Percentiles rank a stretch among this genome's conserved stretches.
Evolutionary conservation across 1,140 invertebrate genomes (phyloP).

Genomic region (Lysiphlebus fabarum): DNA sequence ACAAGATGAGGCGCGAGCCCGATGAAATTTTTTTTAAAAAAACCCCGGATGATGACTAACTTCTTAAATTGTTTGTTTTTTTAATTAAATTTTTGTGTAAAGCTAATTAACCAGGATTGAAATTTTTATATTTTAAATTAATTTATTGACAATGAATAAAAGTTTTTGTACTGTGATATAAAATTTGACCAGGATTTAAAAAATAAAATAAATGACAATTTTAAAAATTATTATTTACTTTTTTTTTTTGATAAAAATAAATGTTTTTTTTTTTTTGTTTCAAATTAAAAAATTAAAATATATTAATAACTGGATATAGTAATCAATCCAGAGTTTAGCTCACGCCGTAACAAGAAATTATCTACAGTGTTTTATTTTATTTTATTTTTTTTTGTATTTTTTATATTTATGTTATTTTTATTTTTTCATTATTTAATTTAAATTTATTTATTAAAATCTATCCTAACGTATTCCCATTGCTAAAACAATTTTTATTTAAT

Average conservation of each 20-base stretch:
- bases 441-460: too few relatives aligned
- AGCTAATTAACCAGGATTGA: slow-evolving; percentile 8
- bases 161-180: neutral
- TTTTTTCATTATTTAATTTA: too few relatives aligned
- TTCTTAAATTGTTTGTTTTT: slow-evolving; percentile 8
- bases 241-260: neutral
- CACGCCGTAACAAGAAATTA: slow-evolving; percentile 45
- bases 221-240: too few relatives aligned
- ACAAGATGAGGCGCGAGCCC: slow-evolving; percentile 39
- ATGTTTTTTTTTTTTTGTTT: neutral
- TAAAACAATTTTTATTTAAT: slow-evolving; percentile 4
- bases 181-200: neutral
- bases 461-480: neutral
- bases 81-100: slow-evolving; percentile 4
- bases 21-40: slow-evolving; percentile 4
- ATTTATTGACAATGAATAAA: neutral
- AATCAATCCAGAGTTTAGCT: slow-evolving; percentile 9
- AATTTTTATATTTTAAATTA: neutral
- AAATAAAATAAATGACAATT: too few relatives aligned
- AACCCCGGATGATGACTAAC: slow-evolving; percentile 24
- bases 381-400: slow-evolving; percentile 6
- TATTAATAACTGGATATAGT: neutral
- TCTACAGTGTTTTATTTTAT: slow-evolving; percentile 35
- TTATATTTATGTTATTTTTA: neutral
- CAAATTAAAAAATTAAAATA: neutral